Evolutionary conservation across 2,888 invertebrate species (phyloP), one percentile per base, ranked within the genome.

Genomic region (Diachrysia chrysitis): DNA sequence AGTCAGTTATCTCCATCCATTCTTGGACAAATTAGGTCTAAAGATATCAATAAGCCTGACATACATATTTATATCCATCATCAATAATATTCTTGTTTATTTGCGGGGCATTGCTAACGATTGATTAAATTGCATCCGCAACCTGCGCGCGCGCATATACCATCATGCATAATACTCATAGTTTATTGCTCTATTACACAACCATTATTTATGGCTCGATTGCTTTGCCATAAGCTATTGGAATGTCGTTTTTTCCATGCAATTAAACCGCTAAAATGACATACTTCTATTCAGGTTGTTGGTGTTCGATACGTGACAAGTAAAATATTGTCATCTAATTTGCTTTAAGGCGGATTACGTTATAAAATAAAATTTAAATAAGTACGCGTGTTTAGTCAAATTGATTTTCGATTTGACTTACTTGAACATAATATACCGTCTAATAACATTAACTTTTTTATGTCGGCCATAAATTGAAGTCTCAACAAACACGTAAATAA

Each of bases 161-260:
- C 82, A 82, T 82, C 79, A 76, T 82, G 81, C 79, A 87, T 87
- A 86, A 85, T 81, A 84, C 76, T 76, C 63, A 73, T 82, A 82
- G 83, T 89, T 90, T 90, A 92, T 91, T 86, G 87, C 88, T 90
- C 87, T 88, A 90, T 92, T 92, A 88, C 90, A 86, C 85, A 90
- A 90, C 84, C 71, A 82, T 85, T 88, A 87, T 88, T 89, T 87
- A 89, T 86, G 76, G 71, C 75, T 73, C 74, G 79, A 85, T 85
- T 84, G 85, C 85, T 80, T 83, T 78, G 83, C 82, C 76, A 78
- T 83, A 84, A 84, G 80, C 83, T 77, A 66, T 73, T 71, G 83
- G 87, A 86, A 88, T 89, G 83, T 68, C 51, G 82, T 81, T 88
- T 89, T 87, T 90, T 85, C 80, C 78, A 79, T 81, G 85, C 83